These are phyloP conservation scores for Hephaestus fuliginosus DNA, from an alignment of 2,797 vertebrate species.

Conservation along the genomic window DNA sequence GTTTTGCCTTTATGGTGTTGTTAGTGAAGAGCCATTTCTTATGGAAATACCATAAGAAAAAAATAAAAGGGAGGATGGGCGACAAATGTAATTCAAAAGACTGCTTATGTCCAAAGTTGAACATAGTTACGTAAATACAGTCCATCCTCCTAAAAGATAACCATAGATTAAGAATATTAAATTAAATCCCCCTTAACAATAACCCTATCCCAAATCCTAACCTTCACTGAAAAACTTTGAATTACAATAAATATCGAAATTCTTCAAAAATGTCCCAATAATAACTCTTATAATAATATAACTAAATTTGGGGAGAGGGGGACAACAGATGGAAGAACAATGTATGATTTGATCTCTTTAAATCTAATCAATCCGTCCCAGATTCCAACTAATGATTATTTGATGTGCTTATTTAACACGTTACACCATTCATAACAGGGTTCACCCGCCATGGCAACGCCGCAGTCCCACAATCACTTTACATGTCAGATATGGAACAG, in stretches of 20 bases:
- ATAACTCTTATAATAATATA: neutral
- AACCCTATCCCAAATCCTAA: neutral
- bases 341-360: neutral
- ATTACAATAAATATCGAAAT: neutral
- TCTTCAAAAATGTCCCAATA: neutral
- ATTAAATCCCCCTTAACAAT: neutral
- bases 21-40: neutral
- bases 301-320: neutral
- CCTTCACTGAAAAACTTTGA: neutral
- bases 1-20: neutral
- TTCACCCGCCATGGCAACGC: neutral
- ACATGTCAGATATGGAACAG: neutral
- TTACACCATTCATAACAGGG: neutral
- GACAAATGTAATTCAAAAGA: neutral
- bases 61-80: neutral
- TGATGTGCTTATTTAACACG: neutral
- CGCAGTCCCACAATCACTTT: neutral
- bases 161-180: neutral
- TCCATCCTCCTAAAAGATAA: neutral
- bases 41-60: no score
- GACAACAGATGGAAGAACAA: neutral
- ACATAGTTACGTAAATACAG: neutral
- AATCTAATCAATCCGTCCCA: conserved; percentile 9
- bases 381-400: neutral
- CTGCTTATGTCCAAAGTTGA: neutral